Evolutionary conservation across 2,797 vertebrate genomes (phyloP).

Genomic region (Hapalemur alaotrensis): DNA sequence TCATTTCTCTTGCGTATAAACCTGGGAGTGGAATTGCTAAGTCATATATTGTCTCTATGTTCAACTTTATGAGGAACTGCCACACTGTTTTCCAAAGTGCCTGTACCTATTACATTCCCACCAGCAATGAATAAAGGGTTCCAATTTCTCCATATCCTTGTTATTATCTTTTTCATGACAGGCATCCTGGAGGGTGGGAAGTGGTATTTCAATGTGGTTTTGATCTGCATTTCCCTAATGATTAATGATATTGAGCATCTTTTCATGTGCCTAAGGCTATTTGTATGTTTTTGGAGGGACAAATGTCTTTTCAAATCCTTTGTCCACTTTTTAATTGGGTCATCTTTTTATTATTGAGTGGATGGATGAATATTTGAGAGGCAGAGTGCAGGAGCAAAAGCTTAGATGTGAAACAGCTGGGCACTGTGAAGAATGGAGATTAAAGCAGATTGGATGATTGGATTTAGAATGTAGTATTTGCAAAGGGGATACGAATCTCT

Average conservation of each 20-base stretch:
- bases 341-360: neutral
- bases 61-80: neutral
- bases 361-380: neutral
- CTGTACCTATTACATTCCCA: neutral
- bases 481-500: neutral
- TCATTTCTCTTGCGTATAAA: neutral
- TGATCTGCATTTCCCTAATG: neutral
- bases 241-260: neutral
- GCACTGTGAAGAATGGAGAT: neutral
- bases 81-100: neutral
- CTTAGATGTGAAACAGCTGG: neutral
- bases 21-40: neutral
- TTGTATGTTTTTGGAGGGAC: neutral
- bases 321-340: neutral
- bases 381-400: neutral
- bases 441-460: neutral
- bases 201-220: neutral
- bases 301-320: neutral
- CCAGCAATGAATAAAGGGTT: neutral
- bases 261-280: neutral
- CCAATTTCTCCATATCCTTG: neutral
- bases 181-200: neutral
- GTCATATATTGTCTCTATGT: neutral
- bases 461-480: neutral
- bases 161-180: neutral